Conservation (phyloP, 2,113 vertebrate species). For the Eulacestoma nigropectus region DNA sequence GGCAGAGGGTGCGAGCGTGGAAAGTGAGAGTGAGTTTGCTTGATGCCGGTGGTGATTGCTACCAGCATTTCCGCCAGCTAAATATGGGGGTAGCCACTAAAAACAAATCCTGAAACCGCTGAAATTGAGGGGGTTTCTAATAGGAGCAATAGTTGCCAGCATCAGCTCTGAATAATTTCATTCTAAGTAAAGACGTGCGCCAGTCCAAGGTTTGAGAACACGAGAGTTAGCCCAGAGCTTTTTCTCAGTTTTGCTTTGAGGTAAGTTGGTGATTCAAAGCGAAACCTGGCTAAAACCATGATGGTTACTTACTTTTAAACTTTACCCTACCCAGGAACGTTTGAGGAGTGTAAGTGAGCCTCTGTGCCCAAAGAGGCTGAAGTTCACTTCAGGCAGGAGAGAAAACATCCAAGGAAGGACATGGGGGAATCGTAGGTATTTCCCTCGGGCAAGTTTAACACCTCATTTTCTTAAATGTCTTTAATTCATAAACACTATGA, state of each 20-base stretch:
- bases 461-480: background rate
- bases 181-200: background rate
- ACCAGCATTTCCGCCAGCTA: background rate
- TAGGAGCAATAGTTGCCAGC: accelerated
- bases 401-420: background rate
- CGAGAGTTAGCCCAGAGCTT: background rate
- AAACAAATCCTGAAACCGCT: background rate
- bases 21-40: background rate
- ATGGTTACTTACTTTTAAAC: background rate
- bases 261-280: background rate
- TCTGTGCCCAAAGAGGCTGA: background rate
- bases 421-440: background rate
- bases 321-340: background rate
- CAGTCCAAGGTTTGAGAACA: background rate
- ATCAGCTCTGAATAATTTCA: background rate
- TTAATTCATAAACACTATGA: background rate
- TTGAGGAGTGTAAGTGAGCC: background rate
- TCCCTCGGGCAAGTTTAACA: background rate
- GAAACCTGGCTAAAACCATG: slow-evolving; percentile 34
- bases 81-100: background rate
- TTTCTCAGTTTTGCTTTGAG: slow-evolving; percentile 48
- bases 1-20: accelerated
- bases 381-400: background rate
- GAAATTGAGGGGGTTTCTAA: background rate
- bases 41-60: background rate